Conservation (phyloP, 2,797 vertebrate species). For the Parotocinclus haroldoi region DNA sequence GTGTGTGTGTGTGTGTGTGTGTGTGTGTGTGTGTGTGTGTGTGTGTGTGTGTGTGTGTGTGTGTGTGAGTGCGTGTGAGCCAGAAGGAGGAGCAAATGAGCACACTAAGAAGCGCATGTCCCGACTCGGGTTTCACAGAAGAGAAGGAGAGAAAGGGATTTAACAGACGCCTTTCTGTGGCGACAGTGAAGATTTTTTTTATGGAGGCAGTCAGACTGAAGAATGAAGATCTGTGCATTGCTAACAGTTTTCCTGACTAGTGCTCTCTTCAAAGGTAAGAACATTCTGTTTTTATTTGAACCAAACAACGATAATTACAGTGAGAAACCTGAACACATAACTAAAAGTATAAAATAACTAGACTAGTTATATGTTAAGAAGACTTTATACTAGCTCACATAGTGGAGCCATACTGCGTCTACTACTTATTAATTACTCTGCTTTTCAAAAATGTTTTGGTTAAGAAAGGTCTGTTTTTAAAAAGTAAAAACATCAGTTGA, state of each 20-base stretch:
- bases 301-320: too few relatives aligned
- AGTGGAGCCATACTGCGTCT: not conserved
- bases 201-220: constrained; percentile 69
- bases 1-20: too few relatives aligned
- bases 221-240: constrained; percentile 77
- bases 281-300: constrained; percentile 30
- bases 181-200: constrained; percentile 61
- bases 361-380: too few relatives aligned
- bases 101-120: constrained; percentile 57
- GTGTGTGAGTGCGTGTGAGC: not conserved
- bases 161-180: constrained; percentile 53
- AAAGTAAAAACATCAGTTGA: constrained; percentile 12
- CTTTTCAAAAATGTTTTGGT: constrained; percentile 12
- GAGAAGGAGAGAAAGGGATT: constrained; percentile 45
- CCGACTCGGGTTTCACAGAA: constrained; percentile 71
- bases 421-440: not conserved
- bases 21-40: too few relatives aligned
- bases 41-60: not conserved
- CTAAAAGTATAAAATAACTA: too few relatives aligned
- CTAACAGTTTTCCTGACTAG: constrained; percentile 68
- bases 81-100: constrained; percentile 23
- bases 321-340: too few relatives aligned
- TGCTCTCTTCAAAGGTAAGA: constrained; percentile 70
- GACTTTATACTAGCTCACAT: not conserved
- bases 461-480: not conserved